A percentile compares a stretch with the other conserved stretches of the same genome.
phyloP scores from a whole-genome alignment of 2,113 vertebrate genomes.

The Ursus arctos region DNA sequence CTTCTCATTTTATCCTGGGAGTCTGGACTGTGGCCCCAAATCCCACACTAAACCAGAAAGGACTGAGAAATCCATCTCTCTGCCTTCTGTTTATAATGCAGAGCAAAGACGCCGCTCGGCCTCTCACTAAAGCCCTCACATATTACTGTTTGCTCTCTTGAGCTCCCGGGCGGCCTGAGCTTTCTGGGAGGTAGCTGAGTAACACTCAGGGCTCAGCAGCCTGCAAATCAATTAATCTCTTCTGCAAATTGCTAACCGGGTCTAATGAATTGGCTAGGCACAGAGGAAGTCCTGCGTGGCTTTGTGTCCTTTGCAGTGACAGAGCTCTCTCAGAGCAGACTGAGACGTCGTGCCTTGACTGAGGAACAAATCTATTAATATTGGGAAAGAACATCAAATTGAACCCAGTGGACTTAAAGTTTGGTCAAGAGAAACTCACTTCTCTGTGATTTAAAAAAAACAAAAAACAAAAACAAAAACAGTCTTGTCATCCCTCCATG shows the following conservation, averaged over 20 bases:
- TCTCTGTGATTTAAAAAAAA: constrained; percentile 15
- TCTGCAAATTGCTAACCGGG: constrained; percentile 22
- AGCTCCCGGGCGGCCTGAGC: not conserved
- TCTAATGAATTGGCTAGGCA: constrained; percentile 55
- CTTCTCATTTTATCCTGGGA: not conserved
- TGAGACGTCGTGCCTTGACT: not conserved
- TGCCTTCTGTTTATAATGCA: not conserved
- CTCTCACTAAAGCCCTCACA: not conserved
- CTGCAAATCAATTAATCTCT: constrained; percentile 66
- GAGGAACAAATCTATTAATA: constrained; percentile 66
- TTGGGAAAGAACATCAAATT: constrained; percentile 64
- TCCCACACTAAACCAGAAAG: not conserved
- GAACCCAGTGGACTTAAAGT: constrained; percentile 55
- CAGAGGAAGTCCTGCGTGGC: constrained; percentile 28
- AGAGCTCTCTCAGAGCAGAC: not conserved
- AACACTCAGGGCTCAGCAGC: not conserved
- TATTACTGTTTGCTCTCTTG: not conserved
- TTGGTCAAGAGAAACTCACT: constrained; percentile 58
- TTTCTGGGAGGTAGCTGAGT: constrained; percentile 17
- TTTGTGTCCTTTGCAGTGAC: constrained; percentile 18
- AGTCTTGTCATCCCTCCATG: not conserved
- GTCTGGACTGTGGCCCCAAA: constrained; percentile 13
- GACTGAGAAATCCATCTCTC: not conserved
- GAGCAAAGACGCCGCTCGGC: fast-evolving
- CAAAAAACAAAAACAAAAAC: not conserved